Conservation (phyloP, 2,888 invertebrate species). For the Tineola bisselliella region DNA sequence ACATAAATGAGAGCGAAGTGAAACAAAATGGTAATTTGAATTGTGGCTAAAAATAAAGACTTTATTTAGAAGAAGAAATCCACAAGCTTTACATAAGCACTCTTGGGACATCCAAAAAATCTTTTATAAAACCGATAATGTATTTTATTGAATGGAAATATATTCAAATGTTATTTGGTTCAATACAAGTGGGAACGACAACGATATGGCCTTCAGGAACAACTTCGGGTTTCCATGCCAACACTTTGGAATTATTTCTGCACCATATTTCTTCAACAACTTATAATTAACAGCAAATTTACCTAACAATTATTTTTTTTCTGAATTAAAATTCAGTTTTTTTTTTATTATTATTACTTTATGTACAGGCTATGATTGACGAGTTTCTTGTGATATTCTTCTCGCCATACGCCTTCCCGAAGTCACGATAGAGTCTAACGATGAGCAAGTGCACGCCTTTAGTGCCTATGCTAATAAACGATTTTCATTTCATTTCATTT, state of each 20-base stretch:
- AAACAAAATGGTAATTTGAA: neutral
- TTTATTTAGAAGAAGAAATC: neutral
- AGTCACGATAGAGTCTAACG: too few species aligned
- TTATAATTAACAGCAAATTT: neutral
- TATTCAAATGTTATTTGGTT: neutral
- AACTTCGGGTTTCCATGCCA: too few species aligned
- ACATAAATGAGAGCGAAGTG: neutral
- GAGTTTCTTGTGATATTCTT: too few species aligned
- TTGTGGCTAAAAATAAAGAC: neutral
- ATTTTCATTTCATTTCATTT: too few species aligned
- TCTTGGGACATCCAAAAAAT: neutral
- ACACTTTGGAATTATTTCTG: neutral
- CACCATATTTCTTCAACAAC: neutral
- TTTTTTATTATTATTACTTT: too few species aligned
- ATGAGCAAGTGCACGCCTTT: too few species aligned
- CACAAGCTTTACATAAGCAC: neutral
- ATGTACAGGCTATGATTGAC: too few species aligned
- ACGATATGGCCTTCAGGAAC: neutral
- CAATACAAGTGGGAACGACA: neutral
- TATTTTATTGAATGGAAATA: slow-evolving; percentile 3
- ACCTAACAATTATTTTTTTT: neutral
- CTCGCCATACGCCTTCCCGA: too few species aligned
- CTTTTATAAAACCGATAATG: slow-evolving; percentile 4
- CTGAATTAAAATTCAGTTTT: too few species aligned
- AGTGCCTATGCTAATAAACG: too few species aligned